Evolutionary conservation across 1,140 invertebrate species (phyloP).

Genomic region (Bombus haemorrhoidalis): DNA sequence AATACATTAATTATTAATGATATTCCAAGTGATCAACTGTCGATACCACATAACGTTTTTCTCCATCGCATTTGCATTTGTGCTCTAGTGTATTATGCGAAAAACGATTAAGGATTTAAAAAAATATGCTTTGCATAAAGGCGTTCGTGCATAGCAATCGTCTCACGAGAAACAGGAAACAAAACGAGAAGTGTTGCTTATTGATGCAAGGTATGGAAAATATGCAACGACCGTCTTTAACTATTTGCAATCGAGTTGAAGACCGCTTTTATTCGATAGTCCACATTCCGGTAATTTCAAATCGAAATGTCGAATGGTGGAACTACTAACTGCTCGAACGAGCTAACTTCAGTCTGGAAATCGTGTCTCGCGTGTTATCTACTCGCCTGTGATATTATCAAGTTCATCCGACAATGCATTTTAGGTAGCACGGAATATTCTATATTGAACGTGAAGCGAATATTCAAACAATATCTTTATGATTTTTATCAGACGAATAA

Average conservation of each 20-base stretch:
- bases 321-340: slow-evolving; percentile 25
- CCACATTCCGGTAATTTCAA: not conserved
- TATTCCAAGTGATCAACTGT: not conserved
- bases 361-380: slow-evolving; percentile 5
- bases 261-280: slow-evolving; percentile 2
- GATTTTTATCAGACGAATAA: not conserved
- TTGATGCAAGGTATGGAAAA: slow-evolving; percentile 25
- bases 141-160: not conserved
- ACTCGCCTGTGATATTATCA: too few species aligned
- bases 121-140: not conserved
- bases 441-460: not conserved
- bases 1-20: not conserved
- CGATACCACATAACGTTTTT: not conserved
- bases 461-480: not conserved
- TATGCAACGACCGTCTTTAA: not conserved
- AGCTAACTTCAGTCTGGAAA: slow-evolving; percentile 10
- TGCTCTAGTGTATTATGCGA: not conserved
- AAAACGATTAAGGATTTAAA: not conserved
- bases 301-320: slow-evolving; percentile 45
- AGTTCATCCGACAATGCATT: not conserved
- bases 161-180: not conserved
- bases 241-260: not conserved
- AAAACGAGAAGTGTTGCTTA: not conserved
- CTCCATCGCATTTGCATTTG: not conserved
- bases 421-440: not conserved